These are phyloP conservation scores for Diabrotica balteata DNA, from an alignment of 2,888 invertebrate genomes.

Conservation along the genomic window DNA sequence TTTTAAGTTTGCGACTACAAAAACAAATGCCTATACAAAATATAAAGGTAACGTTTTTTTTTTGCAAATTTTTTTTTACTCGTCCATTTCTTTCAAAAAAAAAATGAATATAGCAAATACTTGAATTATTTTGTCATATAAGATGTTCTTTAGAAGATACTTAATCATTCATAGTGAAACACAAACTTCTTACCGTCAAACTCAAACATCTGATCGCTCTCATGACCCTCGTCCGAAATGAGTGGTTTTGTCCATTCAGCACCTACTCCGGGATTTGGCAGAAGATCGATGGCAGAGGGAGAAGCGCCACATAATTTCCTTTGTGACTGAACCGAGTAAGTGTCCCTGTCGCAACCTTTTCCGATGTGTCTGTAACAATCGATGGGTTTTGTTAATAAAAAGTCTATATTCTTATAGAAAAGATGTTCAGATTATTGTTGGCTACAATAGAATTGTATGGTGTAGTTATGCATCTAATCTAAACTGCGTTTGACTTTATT, in stretches of 20 bases:
- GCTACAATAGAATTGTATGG: neutral
- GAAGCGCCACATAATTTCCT: conserved; percentile 87
- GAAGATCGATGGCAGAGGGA: conserved; percentile 82
- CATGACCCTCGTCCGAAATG: conserved; percentile 82
- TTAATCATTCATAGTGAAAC: conserved; percentile 2
- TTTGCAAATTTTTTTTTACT: no score
- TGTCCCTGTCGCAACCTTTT: conserved; percentile 95
- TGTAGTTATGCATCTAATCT: no score
- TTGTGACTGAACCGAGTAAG: conserved; percentile 86
- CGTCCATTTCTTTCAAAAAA: no score
- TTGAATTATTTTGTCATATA: no score
- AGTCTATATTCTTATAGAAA: neutral
- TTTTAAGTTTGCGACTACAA: no score
- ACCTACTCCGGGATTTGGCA: conserved; percentile 78
- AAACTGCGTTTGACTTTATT: no score
- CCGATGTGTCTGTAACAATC: conserved; percentile 77
- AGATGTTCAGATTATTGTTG: neutral
- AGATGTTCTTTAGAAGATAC: no score
- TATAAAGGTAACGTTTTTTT: no score
- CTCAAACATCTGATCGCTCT: conserved; percentile 91
- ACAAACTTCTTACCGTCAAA: conserved; percentile 77
- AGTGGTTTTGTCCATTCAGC: conserved; percentile 84
- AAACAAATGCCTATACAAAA: no score
- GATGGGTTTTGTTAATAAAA: neutral
- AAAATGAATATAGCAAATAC: no score